These are phyloP conservation scores for Acomys russatus DNA, from an alignment of 2,797 vertebrate species.

Conservation along the genomic window DNA sequence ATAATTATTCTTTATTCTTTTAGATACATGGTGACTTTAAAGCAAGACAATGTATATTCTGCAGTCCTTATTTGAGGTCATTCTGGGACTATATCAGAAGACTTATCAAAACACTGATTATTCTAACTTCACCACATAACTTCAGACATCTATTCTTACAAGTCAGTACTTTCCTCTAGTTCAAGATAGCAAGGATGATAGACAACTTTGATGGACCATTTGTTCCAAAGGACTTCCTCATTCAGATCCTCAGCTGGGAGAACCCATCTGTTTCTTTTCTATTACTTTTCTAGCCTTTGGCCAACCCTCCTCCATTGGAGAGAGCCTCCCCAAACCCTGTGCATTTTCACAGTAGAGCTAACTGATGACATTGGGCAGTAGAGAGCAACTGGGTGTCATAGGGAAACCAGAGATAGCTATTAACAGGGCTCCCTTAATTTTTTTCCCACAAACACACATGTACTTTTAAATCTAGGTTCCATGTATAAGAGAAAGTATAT, in stretches of 20 bases:
- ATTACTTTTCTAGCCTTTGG: background rate
- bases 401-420: background rate
- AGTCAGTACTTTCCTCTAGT: background rate
- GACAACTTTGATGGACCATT: background rate
- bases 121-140: background rate
- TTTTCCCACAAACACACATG: background rate
- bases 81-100: slow-evolving; percentile 14
- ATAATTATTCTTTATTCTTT: background rate
- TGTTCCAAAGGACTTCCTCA: background rate
- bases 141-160: slow-evolving; percentile 7
- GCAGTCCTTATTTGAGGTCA: background rate
- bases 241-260: background rate
- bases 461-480: background rate
- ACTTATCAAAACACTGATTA: slow-evolving; percentile 9
- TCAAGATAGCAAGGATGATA: background rate
- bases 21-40: slow-evolving; percentile 4
- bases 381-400: too few species aligned
- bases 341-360: background rate
- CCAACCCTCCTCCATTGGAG: background rate
- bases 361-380: background rate
- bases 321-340: background rate
- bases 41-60: slow-evolving; percentile 36
- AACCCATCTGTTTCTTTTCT: background rate
- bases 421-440: background rate
- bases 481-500: background rate